Evolutionary conservation across 2,797 vertebrate genomes (phyloP), one percentile per base, ranked within the genome.

Genomic region (Ctenopoma kingsleyae): DNA sequence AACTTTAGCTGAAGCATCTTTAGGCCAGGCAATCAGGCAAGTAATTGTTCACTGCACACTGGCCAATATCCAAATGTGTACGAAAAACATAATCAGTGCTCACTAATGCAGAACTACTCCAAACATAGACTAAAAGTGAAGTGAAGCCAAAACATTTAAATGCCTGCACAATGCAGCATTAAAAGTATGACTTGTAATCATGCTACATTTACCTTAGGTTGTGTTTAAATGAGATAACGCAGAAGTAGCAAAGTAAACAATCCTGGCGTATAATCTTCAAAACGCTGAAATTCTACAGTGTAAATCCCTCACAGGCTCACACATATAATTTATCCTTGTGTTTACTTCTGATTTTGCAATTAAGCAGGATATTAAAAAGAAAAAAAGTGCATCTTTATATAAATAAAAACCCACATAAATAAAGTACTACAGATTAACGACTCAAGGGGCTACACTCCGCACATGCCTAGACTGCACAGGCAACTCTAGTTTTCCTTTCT

Each of bases 311-410:
- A 62, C 49, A 72, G 87, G 80, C 87, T 71, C 49, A 75, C 74
- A 75, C 38, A 3, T 20, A 65, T 23, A 57, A 75, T 80, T 73
- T 71, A 88, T 76, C 70, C 46, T 49, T 74, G 46, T 62, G 61
- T 86, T 83, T 85, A 58, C 74, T 44, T 71, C 25, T 43, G 57
- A 83, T 79, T 86, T 71, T 54, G 66, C 64, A 83, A 84, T 89
- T 88, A 87, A 64, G 73, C 55, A 7, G 74, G 66, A 72, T 47
- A 79, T 78, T 81, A 66, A 83, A 74, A 64, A 16, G 2, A 9
- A 36, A 23, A 25, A 20, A 25, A 47, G 16, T 27, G 9, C 38
- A 47, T 50, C 20, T 13, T 20, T 56, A 50, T 74, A 59, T 11
- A 35, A 22, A 61, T 58, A 60, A 81, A 61, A 82, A 73, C 20